A percentile compares a stretch with the other conserved stretches of the same genome.
These are phyloP conservation scores for Argyrosomus japonicus DNA, from an alignment of 2,113 vertebrate genomes.

Conservation along the genomic window DNA sequence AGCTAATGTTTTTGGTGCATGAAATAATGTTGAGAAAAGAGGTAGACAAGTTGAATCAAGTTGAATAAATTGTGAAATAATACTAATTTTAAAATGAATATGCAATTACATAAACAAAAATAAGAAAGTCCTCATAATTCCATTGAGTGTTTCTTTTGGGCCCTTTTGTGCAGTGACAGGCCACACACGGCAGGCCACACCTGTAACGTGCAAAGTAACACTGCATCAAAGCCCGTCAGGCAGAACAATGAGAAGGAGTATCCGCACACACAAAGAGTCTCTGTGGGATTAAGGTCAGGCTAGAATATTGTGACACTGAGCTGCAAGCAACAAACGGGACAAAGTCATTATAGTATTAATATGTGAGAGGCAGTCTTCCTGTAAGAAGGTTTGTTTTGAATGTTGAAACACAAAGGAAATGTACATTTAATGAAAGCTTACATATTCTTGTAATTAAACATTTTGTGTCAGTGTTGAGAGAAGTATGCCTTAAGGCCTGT, in stretches of 20 bases:
- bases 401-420: background rate
- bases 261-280: conserved; percentile 54
- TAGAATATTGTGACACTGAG: conserved; percentile 62
- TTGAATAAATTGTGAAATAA: background rate
- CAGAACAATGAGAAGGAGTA: conserved; percentile 60
- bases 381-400: background rate
- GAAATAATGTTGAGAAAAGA: background rate
- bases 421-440: background rate
- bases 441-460: conserved; percentile 7
- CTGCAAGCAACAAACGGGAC: conserved; percentile 46
- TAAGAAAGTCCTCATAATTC: background rate
- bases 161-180: background rate
- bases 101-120: background rate
- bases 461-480: background rate
- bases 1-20: background rate
- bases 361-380: background rate
- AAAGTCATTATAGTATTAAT: background rate
- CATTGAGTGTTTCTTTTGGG: background rate
- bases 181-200: conserved; percentile 22
- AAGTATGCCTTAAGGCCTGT: background rate
- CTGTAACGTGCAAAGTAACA: conserved; percentile 63
- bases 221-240: conserved; percentile 32
- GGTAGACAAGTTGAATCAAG: background rate
- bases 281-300: conserved; percentile 76
- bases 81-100: background rate